phyloP scores from a whole-genome alignment of 2,888 invertebrate species.

The Xestia sexstrigata region DNA sequence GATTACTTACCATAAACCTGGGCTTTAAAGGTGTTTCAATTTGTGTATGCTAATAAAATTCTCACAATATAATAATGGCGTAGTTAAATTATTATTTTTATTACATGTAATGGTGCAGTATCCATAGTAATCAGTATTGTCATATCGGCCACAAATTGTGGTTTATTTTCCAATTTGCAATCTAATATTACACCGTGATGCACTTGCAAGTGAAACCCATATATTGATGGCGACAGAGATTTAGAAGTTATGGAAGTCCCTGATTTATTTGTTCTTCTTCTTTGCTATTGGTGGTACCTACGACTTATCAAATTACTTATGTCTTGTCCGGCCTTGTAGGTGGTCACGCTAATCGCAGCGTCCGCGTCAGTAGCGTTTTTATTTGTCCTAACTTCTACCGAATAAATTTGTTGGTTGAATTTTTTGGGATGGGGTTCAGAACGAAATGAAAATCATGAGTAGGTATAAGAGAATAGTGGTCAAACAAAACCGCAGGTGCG shows the following conservation, averaged over 20 bases:
- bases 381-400: not conserved
- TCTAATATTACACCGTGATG: constrained; percentile 64
- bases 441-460: not conserved
- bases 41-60: not conserved
- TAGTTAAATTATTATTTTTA: constrained; percentile 23
- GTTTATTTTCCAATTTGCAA: constrained; percentile 70
- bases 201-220: constrained; percentile 67
- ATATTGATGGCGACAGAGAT: constrained; percentile 49
- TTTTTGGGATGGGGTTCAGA: not conserved
- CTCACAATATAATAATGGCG: not conserved
- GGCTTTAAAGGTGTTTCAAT: not conserved
- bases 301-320: not conserved
- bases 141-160: constrained; percentile 62
- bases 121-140: constrained; percentile 43
- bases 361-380: not conserved
- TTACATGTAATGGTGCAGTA: constrained; percentile 3
- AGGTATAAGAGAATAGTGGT: no score
- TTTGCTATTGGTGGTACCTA: not conserved
- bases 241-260: constrained; percentile 22
- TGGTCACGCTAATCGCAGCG: not conserved
- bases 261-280: not conserved
- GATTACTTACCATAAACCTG: constrained; percentile 9
- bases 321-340: not conserved
- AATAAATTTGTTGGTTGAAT: not conserved
- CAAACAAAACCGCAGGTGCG: no score